Evolutionary conservation across 2,888 invertebrate species (phyloP), one percentile per base, ranked within the genome.

Genomic region (Athrips mouffetella): DNA sequence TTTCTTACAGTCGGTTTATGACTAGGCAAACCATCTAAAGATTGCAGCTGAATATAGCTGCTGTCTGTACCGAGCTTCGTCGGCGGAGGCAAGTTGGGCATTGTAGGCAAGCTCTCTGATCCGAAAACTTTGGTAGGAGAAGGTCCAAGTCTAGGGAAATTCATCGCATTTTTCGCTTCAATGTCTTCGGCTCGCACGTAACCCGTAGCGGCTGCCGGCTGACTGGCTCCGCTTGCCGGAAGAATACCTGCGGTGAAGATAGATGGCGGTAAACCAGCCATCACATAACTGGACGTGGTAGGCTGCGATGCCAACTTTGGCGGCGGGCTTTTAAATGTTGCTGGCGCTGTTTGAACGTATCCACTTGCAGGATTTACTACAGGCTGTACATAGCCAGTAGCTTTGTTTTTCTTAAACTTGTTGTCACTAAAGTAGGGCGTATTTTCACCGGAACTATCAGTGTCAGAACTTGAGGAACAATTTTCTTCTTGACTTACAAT

Each of bases 31-130:
- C 76, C 66, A 59, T 84, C 82, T 59, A 85, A 63, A 1, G 86
- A 80, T 65, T 86, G 85, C 55, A 88, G 68, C 66, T 85, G 87
- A 49, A 88, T 86, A 52, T 85, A 85, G 61, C 83, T 85, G 62
- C 67, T 80, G 58, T 86, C 82, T 30, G 73, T 70, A 50, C 69
- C 70, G 47, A 68, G 63, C 66, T 87, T 86, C 27, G 73, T 62
- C 60, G 75, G 66, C 58, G 68, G 63, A 56, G 83, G 83, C 84
- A 86, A 80, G 76, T 65, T 73, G 47, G 85, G 84, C 80, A 84
- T 77, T 31, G 76, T 68, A 47, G 87, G 86, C 79, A 86, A 80
- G 78, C 81, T 86, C 57, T 87, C 87, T 8, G 84, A 76, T 42
- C 80, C 86, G 50, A 76, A 69, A 11, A 67, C 56, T 63, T 81